Evolutionary conservation across 2,113 vertebrate species (phyloP).

Genomic region (Phyllostomus discolor): DNA sequence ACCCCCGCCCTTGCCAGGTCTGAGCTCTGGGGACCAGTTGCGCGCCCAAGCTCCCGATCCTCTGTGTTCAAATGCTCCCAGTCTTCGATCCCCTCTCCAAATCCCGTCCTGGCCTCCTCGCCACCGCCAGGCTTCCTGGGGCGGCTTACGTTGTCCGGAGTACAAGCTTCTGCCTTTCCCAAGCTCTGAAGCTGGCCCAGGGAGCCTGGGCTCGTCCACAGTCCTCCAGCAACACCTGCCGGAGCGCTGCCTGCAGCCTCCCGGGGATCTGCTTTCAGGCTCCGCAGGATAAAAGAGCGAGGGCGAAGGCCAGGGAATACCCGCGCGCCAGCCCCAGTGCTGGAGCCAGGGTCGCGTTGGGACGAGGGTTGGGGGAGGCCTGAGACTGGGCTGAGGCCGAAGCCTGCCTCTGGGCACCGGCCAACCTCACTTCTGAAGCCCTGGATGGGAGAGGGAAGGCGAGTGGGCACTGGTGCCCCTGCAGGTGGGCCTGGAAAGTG

Average conservation of each 20-base stretch:
- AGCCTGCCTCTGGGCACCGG: not conserved
- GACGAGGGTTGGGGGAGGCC: no score
- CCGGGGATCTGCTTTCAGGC: not conserved
- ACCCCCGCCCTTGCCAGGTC: not conserved
- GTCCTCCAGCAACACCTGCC: not conserved
- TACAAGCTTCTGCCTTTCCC: not conserved
- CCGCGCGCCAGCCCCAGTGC: not conserved
- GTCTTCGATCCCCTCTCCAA: not conserved
- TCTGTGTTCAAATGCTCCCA: not conserved
- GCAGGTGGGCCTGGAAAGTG: conserved; percentile 32
- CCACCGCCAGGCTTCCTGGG: not conserved
- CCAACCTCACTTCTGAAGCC: not conserved
- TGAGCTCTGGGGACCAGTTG: conserved; percentile 33
- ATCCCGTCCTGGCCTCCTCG: not conserved
- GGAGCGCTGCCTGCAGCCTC: not conserved
- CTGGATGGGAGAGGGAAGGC: not conserved
- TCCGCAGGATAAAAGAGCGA: not conserved
- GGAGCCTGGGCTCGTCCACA: not conserved
- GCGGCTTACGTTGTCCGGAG: not conserved
- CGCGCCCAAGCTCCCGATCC: not conserved
- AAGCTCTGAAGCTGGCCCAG: not conserved
- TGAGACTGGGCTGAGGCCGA: not conserved
- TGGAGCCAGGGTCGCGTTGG: accelerated
- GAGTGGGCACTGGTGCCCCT: conserved; percentile 28
- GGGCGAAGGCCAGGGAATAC: not conserved